phyloP scores from a whole-genome alignment of 1,140 invertebrate species.

The Nephotettix cincticeps region DNA sequence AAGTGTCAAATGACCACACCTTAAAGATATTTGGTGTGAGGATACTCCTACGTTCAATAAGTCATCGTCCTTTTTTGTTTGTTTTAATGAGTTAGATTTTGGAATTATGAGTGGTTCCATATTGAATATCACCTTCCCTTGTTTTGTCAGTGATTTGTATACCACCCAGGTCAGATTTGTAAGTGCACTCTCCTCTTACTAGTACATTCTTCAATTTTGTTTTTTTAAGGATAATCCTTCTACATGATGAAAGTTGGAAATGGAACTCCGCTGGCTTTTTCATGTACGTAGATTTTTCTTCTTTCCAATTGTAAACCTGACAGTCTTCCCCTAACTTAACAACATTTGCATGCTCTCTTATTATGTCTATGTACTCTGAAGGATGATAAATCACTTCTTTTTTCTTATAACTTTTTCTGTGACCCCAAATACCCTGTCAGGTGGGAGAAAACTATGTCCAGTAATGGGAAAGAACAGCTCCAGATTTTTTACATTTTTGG shows the following conservation, averaged over 20 bases:
- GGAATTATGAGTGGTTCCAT: no score
- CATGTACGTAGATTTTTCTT: background rate
- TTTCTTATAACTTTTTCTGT: slow-evolving; percentile 41
- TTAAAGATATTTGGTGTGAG: no score
- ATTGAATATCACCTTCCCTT: no score
- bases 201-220: no score
- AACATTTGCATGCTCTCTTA: slow-evolving; percentile 31
- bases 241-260: slow-evolving; percentile 32
- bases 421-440: slow-evolving; percentile 43
- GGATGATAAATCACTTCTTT: slow-evolving; percentile 34
- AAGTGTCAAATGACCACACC: no score
- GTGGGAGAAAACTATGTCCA: slow-evolving; percentile 42
- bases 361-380: slow-evolving; percentile 30
- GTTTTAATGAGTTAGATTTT: no score
- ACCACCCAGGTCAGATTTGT: no score
- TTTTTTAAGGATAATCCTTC: slow-evolving; percentile 31
- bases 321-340: slow-evolving; percentile 24
- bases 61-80: no score
- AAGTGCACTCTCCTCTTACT: no score
- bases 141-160: no score
- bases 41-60: no score
- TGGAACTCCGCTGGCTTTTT: slow-evolving; percentile 25
- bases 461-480: slow-evolving; percentile 39
- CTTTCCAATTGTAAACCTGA: slow-evolving; percentile 30
- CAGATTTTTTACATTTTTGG: slow-evolving; percentile 35